Evolutionary conservation across 2,888 invertebrate species (phyloP).

Genomic region (Epinotia brunnichana): DNA sequence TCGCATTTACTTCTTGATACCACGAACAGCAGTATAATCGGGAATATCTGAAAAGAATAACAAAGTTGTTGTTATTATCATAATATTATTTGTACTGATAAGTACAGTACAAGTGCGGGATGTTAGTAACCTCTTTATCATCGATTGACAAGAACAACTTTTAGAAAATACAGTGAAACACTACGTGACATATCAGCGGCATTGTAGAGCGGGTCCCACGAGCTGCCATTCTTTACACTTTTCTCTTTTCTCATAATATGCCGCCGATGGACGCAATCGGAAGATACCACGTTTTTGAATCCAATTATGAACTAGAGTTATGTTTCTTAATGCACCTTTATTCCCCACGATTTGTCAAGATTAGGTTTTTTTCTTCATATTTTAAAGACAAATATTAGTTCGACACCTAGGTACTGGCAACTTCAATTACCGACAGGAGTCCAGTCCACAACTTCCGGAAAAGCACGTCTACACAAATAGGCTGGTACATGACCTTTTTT

Average conservation of each 20-base stretch:
- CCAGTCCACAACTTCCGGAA: too few relatives aligned
- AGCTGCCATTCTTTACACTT: conserved; percentile 76
- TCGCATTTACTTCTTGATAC: conserved; percentile 65
- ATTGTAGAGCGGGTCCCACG: conserved; percentile 74
- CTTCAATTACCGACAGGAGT: too few relatives aligned
- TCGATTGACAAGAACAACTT: conserved; percentile 44
- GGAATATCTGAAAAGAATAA: conserved; percentile 69
- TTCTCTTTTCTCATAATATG: conserved; percentile 81
- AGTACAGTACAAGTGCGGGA: conserved; percentile 17
- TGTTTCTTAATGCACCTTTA: background rate
- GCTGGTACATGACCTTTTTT: too few relatives aligned
- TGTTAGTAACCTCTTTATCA: conserved; percentile 38
- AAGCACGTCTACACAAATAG: too few relatives aligned
- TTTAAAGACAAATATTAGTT: too few relatives aligned
- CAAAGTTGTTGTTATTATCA: conserved; percentile 1
- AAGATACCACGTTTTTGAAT: conserved; percentile 63
- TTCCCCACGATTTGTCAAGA: background rate
- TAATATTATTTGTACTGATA: background rate
- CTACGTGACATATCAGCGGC: conserved; percentile 69
- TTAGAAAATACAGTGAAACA: conserved; percentile 80
- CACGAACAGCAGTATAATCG: conserved; percentile 63
- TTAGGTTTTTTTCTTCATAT: background rate
- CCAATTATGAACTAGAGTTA: conserved; percentile 57
- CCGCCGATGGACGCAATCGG: conserved; percentile 69
- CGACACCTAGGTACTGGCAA: too few relatives aligned